A percentile compares a stretch with the other conserved stretches of the same genome.
Evolutionary conservation across 2,113 vertebrate genomes (phyloP).

Genomic region (Poeciliopsis turrubarensis): DNA sequence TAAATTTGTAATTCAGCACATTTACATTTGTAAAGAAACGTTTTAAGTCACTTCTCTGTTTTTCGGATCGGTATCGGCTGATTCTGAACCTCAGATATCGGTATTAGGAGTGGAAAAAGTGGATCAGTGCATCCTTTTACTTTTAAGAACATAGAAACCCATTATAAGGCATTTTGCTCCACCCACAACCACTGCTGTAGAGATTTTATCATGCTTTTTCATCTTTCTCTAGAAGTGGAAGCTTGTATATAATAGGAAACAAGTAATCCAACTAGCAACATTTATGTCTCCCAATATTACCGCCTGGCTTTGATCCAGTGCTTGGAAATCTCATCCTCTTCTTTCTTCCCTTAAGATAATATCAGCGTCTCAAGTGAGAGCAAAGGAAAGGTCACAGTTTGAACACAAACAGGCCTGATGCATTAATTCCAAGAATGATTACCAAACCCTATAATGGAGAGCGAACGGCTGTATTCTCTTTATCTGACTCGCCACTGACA

Average conservation of each 20-base stretch:
- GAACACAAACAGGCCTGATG: neutral
- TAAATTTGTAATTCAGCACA: no score
- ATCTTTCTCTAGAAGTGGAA: conserved; percentile 16
- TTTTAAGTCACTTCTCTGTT: no score
- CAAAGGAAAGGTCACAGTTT: conserved; percentile 10
- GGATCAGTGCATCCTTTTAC: no score
- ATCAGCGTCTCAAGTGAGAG: conserved; percentile 27
- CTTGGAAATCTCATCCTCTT: conserved; percentile 60
- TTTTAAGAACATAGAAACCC: neutral
- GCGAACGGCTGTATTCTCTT: neutral
- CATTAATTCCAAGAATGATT: conserved; percentile 23
- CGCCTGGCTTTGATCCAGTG: conserved; percentile 49
- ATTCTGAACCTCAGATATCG: no score
- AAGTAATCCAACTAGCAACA: conserved; percentile 26
- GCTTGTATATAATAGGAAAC: conserved; percentile 47
- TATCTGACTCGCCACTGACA: conserved; percentile 53
- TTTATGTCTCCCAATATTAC: conserved; percentile 19
- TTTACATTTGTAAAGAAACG: no score
- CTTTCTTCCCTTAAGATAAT: conserved; percentile 40
- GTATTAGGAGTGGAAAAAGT: no score
- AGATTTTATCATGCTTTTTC: neutral
- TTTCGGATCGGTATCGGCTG: no score
- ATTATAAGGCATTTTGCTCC: neutral
- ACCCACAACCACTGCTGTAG: neutral
- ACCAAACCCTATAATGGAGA: conserved; percentile 11